Evolutionary conservation across 2,888 invertebrate genomes (phyloP), one percentile per base, ranked within the genome.

Genomic region (Periphyllus acericola): DNA sequence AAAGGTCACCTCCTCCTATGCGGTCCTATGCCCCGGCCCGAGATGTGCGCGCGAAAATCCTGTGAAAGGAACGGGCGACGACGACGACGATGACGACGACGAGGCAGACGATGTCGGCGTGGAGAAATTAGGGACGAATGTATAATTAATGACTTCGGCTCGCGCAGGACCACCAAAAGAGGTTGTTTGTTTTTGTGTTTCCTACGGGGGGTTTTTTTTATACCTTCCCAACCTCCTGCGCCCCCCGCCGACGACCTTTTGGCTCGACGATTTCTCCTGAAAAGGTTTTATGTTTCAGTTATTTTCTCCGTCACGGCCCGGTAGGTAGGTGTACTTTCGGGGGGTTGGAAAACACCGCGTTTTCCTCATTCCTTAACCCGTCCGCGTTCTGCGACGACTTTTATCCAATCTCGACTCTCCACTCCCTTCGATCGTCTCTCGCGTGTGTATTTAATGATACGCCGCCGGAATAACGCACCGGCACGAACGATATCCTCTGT

Each of bases 61-160:
- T 25, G 82, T 14, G 72, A 72, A 82, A n/a, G 32, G 34, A 83
- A 32, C 40, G 32, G 11, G 29, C 36, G 72, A 46, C 32, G 8
- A 55, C 40, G 75, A 68, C 40, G 32, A 25, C 29, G 79, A 9
- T 34, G 72, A 46, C 46, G 14, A 46, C 46, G 46, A 46, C 46
- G 46, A 46, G 11, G 46, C 46, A 46, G 74, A 25, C 32, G 74
- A n/a, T 29, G 36, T 17, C 34, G 74, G 74, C 11, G 46, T 14
- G 46, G 78, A 79, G 71, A 86, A 86, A 86, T 86, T 81, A 81
- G 80, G 60, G 87, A 79, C 74, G 80, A 87, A 80, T 81, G 80
- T 87, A 66, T 87, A 81, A 87, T 87, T 87, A 87, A 87, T 87
- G 87, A 81, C 74, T 74, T 29, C 29, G 72, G 72, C 40, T 76